Evolutionary conservation across 2,888 invertebrate species (phyloP).

Genomic region (Hartigia nigra): DNA sequence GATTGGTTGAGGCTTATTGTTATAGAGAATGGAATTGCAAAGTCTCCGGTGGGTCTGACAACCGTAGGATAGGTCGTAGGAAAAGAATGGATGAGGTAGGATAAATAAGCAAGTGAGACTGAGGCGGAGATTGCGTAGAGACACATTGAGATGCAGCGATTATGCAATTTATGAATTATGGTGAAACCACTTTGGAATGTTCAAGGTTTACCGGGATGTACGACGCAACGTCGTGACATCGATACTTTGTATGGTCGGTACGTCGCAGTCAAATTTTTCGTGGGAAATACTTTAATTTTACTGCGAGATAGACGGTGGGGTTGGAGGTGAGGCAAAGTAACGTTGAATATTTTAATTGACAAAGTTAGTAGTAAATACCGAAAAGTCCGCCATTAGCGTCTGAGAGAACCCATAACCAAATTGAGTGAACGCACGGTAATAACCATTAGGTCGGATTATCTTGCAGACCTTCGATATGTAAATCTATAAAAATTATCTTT

Average conservation of each 20-base stretch:
- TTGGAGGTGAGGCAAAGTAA: background rate
- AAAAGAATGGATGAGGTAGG: background rate
- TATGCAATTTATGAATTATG: constrained; percentile 37
- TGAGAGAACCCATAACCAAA: constrained; percentile 5
- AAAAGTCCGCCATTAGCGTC: constrained; percentile 22
- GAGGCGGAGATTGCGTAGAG: background rate
- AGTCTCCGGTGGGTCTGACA: background rate
- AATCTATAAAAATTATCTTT: constrained; percentile 10
- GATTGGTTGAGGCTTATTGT: background rate
- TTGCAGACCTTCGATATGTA: constrained; percentile 3
- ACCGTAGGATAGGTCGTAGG: background rate
- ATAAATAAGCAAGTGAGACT: background rate
- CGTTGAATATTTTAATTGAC: constrained; percentile 18
- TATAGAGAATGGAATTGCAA: background rate
- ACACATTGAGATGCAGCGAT: constrained; percentile 26
- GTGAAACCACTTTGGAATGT: constrained; percentile 25
- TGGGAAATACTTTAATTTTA: background rate
- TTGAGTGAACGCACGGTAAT: constrained; percentile 15
- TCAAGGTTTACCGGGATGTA: constrained; percentile 7
- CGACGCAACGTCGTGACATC: background rate
- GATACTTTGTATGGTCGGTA: background rate
- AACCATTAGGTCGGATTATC: constrained; percentile 15
- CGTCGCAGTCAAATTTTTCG: background rate
- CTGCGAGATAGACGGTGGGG: background rate
- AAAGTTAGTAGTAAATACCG: constrained; percentile 19